These are phyloP conservation scores for Drosophila mimica DNA, from an alignment of 2,888 invertebrate genomes.

Conservation along the genomic window DNA sequence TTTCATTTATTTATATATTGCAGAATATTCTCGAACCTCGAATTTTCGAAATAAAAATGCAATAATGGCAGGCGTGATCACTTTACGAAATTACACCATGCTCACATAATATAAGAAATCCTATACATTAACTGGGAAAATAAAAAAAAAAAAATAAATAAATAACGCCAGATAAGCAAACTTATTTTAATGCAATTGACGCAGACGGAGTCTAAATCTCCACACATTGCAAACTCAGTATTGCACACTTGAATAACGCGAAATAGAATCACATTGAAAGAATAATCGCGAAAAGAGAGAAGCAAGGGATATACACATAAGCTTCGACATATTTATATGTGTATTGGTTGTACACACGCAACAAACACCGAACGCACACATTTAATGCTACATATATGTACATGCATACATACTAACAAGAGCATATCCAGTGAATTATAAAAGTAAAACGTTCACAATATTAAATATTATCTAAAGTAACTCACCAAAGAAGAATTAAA, in stretches of 20 bases:
- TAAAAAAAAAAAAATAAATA: not conserved
- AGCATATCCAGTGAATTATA: not conserved
- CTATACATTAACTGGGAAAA: not conserved
- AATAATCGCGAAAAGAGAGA: not conserved
- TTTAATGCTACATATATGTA: not conserved
- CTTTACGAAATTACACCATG: too few relatives aligned
- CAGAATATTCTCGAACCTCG: too few relatives aligned
- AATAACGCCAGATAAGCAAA: not conserved
- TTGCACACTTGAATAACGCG: not conserved
- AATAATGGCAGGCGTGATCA: too few relatives aligned
- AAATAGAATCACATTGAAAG: constrained; percentile 2
- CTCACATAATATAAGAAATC: too few relatives aligned
- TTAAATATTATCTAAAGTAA: not conserved
- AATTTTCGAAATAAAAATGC: too few relatives aligned
- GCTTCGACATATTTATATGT: not conserved
- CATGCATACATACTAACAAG: not conserved
- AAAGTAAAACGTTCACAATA: not conserved
- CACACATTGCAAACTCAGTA: not conserved
- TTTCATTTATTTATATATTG: not conserved
- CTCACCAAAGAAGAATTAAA: not conserved
- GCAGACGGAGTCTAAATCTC: not conserved
- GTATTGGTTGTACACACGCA: not conserved
- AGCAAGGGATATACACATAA: not conserved
- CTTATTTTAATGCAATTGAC: too few relatives aligned
- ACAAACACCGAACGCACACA: constrained; percentile 1